A percentile compares a stretch with the other conserved stretches of the same genome.
phyloP scores from a whole-genome alignment of 23 tunicate species.

The Ascidia mentula region DNA sequence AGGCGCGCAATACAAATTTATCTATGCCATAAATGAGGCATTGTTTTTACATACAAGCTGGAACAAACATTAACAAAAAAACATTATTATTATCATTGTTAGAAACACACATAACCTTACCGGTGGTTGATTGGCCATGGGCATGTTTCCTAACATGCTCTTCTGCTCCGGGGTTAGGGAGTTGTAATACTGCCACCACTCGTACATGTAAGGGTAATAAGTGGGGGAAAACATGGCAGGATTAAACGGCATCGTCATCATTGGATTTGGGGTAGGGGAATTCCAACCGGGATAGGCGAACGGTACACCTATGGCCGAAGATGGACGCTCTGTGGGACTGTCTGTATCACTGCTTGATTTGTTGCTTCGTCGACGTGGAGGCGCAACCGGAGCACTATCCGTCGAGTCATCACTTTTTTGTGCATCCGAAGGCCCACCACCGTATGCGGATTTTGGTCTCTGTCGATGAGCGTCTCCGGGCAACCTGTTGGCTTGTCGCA shows the following conservation, averaged over 20 bases:
- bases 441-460: conserved; percentile 14
- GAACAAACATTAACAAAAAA: too few relatives aligned
- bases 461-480: not conserved
- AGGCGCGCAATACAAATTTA: too few relatives aligned
- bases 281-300: not conserved
- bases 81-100: too few relatives aligned
- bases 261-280: not conserved
- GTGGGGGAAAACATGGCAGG: conserved; percentile 18
- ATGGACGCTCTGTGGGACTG: not conserved
- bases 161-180: conserved; percentile 42
- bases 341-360: not conserved
- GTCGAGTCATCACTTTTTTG: not conserved
- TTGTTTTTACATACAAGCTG: too few relatives aligned
- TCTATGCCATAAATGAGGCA: too few relatives aligned
- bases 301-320: not conserved
- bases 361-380: not conserved
- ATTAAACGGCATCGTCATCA: conserved; percentile 12
- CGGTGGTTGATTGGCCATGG: conserved; percentile 13
- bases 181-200: conserved; percentile 27
- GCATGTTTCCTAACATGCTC: not conserved
- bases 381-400: not conserved
- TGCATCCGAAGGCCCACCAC: not conserved
- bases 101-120: conserved; percentile 9
- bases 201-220: conserved; percentile 29
- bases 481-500: conserved; percentile 5